A percentile compares a stretch with the other conserved stretches of the same genome.
Evolutionary conservation across 2,888 invertebrate genomes (phyloP).

Genomic region (Stenodema calcarata): DNA sequence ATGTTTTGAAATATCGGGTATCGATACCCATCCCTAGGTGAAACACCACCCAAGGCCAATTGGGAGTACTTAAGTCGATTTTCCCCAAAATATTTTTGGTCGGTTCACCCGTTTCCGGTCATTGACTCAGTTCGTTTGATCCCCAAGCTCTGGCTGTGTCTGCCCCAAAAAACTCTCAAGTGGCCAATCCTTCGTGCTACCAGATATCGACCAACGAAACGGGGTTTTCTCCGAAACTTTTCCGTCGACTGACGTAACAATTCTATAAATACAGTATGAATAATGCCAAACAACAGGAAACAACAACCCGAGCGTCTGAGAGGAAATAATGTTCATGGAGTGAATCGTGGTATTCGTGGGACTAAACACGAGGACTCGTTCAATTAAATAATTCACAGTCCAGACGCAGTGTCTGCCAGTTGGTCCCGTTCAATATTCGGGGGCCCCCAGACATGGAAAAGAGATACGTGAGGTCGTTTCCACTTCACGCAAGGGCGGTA

Average conservation of each 20-base stretch:
- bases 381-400: neutral
- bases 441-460: neutral
- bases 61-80: too few species aligned
- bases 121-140: too few species aligned
- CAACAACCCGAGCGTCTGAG: neutral
- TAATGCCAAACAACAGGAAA: neutral
- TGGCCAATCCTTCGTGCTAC: neutral
- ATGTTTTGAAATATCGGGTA: too few species aligned
- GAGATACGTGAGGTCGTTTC: neutral
- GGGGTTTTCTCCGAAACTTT: neutral
- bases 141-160: neutral
- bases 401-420: neutral
- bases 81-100: too few species aligned
- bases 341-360: neutral
- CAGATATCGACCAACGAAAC: neutral
- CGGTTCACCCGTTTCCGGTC: too few species aligned
- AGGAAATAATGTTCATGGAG: neutral
- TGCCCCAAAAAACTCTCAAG: neutral
- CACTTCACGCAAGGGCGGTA: conserved; percentile 2
- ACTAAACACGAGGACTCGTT: neutral
- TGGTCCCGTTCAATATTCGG: neutral
- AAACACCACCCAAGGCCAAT: too few species aligned
- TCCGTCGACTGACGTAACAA: neutral
- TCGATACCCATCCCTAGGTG: too few species aligned
- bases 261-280: neutral